Evolutionary conservation across 2,888 invertebrate species (phyloP).

Genomic region (Chouioia cunea): DNA sequence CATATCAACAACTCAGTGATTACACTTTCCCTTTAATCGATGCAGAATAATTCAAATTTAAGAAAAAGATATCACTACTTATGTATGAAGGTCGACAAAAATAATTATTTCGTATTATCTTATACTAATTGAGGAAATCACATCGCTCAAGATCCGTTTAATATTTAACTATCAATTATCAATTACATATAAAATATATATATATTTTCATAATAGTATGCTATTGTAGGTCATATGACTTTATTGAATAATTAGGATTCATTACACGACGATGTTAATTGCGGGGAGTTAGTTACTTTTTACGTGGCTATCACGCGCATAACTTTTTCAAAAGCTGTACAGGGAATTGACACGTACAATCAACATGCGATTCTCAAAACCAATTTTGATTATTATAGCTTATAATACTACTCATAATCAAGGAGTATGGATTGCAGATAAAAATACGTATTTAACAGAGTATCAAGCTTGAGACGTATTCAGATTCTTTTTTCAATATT

Average conservation of each 20-base stretch:
- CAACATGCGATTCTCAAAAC: too few species aligned
- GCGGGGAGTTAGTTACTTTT: constrained; percentile 4
- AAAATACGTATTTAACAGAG: too few species aligned
- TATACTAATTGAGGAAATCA: constrained; percentile 11
- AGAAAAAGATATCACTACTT: not conserved
- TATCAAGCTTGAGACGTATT: too few species aligned
- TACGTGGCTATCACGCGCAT: not conserved
- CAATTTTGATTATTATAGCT: too few species aligned
- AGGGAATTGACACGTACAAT: too few species aligned
- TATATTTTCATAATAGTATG: constrained; percentile 20
- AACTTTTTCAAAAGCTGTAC: constrained; percentile 18
- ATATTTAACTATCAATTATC: not conserved
- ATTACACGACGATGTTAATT: constrained; percentile 27
- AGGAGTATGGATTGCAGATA: too few species aligned
- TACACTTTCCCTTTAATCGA: not conserved
- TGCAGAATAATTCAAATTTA: not conserved
- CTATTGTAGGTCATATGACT: constrained; percentile 6
- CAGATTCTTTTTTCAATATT: too few species aligned
- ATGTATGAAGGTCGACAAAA: not conserved
- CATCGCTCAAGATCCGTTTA: constrained; percentile 8
- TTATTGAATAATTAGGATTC: constrained; percentile 37
- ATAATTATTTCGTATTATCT: not conserved
- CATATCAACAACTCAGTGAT: constrained; percentile 24
- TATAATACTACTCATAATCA: too few species aligned
- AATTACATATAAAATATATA: too few species aligned